phyloP scores from a whole-genome alignment of 2,113 vertebrate species.

The Embiotoca jacksoni region DNA sequence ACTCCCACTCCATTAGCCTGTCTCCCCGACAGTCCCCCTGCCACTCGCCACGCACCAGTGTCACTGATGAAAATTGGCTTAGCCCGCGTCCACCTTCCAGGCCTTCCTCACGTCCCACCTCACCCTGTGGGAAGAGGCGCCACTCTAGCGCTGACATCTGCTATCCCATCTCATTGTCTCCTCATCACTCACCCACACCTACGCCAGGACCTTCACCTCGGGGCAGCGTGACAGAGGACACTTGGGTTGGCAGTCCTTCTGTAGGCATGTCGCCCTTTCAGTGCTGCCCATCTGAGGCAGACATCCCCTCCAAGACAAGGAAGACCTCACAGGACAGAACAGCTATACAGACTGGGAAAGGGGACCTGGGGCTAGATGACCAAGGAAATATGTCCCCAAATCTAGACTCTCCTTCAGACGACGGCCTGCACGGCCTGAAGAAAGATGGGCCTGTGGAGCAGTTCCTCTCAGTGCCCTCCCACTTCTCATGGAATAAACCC shows the following conservation, averaged over 20 bases:
- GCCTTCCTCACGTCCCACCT: slow-evolving; percentile 95
- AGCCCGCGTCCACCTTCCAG: slow-evolving; percentile 94
- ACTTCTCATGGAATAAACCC: slow-evolving; percentile 98
- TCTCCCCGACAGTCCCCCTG: slow-evolving; percentile 95
- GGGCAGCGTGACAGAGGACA: slow-evolving; percentile 96
- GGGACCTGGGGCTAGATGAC: slow-evolving; percentile 91
- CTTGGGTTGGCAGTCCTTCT: slow-evolving; percentile 90
- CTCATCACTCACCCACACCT: slow-evolving; percentile 95
- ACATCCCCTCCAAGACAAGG: slow-evolving; percentile 97
- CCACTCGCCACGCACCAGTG: slow-evolving; percentile 96
- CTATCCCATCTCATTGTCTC: slow-evolving; percentile 91
- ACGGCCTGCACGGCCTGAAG: slow-evolving; percentile 90
- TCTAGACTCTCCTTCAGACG: slow-evolving; percentile 91
- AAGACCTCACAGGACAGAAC: slow-evolving; percentile 97
- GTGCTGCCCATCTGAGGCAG: slow-evolving; percentile 92
- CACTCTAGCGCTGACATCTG: slow-evolving; percentile 98
- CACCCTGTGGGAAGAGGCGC: slow-evolving; percentile 95
- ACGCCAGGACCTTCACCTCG: slow-evolving; percentile 96
- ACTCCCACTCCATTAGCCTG: slow-evolving; percentile 88
- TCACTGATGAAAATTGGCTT: slow-evolving; percentile 99
- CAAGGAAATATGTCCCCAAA: slow-evolving; percentile 91
- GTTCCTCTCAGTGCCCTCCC: slow-evolving; percentile 97
- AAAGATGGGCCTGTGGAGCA: slow-evolving; percentile 95
- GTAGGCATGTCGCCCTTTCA: slow-evolving; percentile 91
- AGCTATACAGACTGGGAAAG: slow-evolving; percentile 88